Percentiles rank a stretch among this genome's conserved stretches.
Evolutionary conservation across 1,140 invertebrate species (phyloP).

Genomic region (Drosophila malerkotliana): DNA sequence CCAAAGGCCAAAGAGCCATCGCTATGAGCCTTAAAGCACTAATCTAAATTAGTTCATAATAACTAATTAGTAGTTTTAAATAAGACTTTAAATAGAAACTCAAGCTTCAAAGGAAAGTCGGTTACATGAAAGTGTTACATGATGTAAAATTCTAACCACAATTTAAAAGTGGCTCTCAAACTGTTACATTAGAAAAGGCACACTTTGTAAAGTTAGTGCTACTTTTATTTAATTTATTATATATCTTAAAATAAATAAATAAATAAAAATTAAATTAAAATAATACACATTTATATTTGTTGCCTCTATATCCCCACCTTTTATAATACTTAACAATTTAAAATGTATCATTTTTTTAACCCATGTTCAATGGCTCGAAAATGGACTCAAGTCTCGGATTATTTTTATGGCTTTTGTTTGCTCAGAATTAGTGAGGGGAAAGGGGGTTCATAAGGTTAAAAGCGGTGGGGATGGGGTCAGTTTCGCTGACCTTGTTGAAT

Average conservation of each 20-base stretch:
- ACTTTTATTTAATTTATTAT: background rate
- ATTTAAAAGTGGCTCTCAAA: background rate
- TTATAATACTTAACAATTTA: background rate
- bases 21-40: no score
- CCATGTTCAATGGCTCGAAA: slow-evolving; percentile 43
- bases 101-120: no score
- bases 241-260: no score
- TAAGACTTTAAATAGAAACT: no score
- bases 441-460: background rate
- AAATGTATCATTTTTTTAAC: background rate
- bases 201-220: background rate
- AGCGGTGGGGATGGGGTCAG: slow-evolving; percentile 16
- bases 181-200: background rate
- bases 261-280: background rate
- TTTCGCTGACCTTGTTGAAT: slow-evolving; percentile 69
- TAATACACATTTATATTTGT: no score
- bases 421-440: slow-evolving; percentile 27
- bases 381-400: slow-evolving; percentile 72
- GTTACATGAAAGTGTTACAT: background rate
- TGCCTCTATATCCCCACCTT: background rate
- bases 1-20: no score
- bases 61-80: no score
- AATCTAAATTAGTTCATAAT: background rate
- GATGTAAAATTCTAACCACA: slow-evolving; percentile 1
- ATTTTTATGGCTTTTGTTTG: slow-evolving; percentile 71